Percentiles rank a stretch among this genome's conserved stretches.
Evolutionary conservation across 1,140 invertebrate genomes (phyloP).

Genomic region (Platorchestia sp.): DNA sequence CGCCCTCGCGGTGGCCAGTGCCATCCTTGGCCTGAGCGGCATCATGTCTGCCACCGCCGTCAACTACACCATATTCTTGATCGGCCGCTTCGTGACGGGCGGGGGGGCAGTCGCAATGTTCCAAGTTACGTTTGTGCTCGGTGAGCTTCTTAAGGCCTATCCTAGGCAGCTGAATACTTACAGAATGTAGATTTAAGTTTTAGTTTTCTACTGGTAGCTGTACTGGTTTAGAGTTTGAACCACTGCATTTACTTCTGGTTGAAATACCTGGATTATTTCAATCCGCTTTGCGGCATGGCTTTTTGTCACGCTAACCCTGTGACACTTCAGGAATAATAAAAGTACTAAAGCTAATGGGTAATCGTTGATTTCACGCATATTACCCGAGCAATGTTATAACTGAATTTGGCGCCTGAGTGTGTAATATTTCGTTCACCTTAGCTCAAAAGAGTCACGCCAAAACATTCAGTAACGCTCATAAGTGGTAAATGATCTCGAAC

Average conservation of each 20-base stretch:
- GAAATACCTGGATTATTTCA: neutral
- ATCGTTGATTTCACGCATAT: no score
- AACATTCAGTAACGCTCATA: no score
- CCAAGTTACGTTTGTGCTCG: constrained; percentile 20
- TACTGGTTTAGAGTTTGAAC: no score
- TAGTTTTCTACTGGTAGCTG: neutral
- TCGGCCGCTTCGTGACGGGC: constrained; percentile 6
- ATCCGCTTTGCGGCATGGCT: neutral
- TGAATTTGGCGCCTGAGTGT: no score
- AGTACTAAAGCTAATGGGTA: no score
- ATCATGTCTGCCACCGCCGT: neutral
- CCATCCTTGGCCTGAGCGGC: neutral
- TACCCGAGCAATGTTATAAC: no score
- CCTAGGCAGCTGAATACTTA: neutral
- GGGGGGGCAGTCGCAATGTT: neutral
- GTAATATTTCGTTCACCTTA: no score
- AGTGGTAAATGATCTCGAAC: no score
- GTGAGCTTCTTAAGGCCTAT: constrained; percentile 13
- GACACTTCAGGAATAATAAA: neutral
- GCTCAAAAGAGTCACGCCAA: no score
- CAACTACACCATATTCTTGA: constrained; percentile 15
- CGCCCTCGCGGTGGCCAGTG: neutral
- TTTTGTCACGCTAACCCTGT: neutral
- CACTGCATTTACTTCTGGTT: neutral
- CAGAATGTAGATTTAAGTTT: neutral